Conservation (phyloP, 1,140 invertebrate species). For the Oedothorax gibbosus region DNA sequence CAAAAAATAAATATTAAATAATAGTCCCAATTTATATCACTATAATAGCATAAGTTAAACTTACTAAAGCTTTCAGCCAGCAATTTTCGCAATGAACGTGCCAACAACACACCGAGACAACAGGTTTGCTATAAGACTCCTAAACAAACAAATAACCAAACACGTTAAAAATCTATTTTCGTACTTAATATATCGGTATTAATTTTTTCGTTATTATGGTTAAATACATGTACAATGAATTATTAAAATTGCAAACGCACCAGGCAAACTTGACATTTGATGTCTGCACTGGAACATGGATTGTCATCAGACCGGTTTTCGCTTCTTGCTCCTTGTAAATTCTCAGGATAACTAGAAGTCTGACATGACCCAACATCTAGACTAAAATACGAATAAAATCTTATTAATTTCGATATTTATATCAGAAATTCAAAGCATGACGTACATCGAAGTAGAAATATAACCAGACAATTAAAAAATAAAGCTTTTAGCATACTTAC, state of each 20-base stretch:
- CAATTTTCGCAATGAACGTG: conserved; percentile 95
- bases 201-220: neutral
- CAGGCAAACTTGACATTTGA: conserved; percentile 42
- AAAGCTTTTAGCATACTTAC: conserved; percentile 14
- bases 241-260: conserved; percentile 1
- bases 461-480: neutral
- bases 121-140: conserved; percentile 84
- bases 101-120: conserved; percentile 95
- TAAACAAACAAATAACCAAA: conserved; percentile 75
- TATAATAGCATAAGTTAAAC: conserved; percentile 22
- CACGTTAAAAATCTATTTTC: neutral
- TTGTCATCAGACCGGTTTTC: conserved; percentile 21
- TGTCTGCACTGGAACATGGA: conserved; percentile 45
- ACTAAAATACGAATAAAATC: neutral
- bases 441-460: neutral
- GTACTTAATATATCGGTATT: neutral
- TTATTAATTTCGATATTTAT: no score
- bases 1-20: no score
- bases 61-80: conserved; percentile 88
- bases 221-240: neutral
- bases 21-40: no score
- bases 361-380: conserved; percentile 27
- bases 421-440: no score
- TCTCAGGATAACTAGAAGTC: neutral
- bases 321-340: neutral